Percentiles rank a stretch among this genome's conserved stretches.
phyloP scores from a whole-genome alignment of 2,888 invertebrate species.

The Desoria tigrina region DNA sequence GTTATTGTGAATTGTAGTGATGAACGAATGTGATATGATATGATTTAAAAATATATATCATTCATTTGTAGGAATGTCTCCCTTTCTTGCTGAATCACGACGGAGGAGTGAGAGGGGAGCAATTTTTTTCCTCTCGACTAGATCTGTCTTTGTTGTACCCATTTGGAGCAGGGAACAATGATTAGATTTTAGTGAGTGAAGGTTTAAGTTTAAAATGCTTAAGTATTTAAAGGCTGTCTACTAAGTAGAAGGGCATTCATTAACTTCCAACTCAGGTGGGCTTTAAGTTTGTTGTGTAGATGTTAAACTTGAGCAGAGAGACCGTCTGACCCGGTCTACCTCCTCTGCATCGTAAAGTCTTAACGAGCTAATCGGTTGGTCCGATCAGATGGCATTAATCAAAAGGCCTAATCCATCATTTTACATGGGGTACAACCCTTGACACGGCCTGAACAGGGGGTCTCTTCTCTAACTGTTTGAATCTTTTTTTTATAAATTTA shows the following conservation, averaged over 20 bases:
- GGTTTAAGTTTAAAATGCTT: not conserved
- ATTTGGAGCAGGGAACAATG: slow-evolving; percentile 27
- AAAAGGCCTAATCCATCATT: slow-evolving; percentile 50
- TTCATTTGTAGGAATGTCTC: slow-evolving; percentile 1
- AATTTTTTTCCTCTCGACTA: slow-evolving; percentile 3
- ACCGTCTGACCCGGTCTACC: slow-evolving; percentile 11
- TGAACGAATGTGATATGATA: not conserved
- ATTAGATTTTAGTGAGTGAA: slow-evolving; percentile 13
- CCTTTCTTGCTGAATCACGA: slow-evolving; percentile 44
- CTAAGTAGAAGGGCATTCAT: slow-evolving; percentile 33
- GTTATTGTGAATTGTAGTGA: not conserved
- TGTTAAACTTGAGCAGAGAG: slow-evolving; percentile 14
- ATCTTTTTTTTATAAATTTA: slow-evolving; percentile 13
- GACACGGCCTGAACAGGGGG: slow-evolving; percentile 45
- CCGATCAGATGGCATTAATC: slow-evolving; percentile 49
- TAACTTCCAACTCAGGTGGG: slow-evolving; percentile 48
- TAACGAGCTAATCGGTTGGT: slow-evolving; percentile 48
- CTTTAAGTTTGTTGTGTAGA: slow-evolving; percentile 9
- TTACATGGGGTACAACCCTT: slow-evolving; percentile 45
- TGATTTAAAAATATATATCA: slow-evolving; percentile 7
- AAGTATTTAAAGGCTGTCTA: not conserved
- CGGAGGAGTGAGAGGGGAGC: slow-evolving; percentile 13
- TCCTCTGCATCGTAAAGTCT: slow-evolving; percentile 25
- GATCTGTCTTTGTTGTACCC: not conserved
- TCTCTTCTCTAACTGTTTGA: slow-evolving; percentile 21